Conservation (phyloP, 1,140 invertebrate genomes). For the Elysia chlorotica region DNA sequence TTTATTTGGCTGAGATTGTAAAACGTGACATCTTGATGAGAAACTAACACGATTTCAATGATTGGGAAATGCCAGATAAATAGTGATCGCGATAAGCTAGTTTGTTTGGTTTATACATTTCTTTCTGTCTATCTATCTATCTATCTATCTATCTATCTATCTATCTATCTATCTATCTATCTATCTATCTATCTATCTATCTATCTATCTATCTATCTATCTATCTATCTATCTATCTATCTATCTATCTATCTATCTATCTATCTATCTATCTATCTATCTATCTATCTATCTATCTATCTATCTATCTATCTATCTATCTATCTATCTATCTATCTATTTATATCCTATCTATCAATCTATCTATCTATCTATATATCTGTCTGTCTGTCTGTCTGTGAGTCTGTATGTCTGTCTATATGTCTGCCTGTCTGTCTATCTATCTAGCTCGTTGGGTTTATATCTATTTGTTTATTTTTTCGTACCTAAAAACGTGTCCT, state of each 20-base stretch:
- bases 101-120: too few species aligned
- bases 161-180: too few species aligned
- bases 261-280: not conserved
- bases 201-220: too few species aligned
- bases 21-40: too few species aligned
- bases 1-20: too few species aligned
- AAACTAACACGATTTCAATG: too few species aligned
- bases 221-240: not conserved
- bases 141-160: too few species aligned
- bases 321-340: not conserved
- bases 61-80: too few species aligned
- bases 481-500: too few species aligned
- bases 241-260: not conserved
- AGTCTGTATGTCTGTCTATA: not conserved
- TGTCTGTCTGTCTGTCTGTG: constrained; percentile 1
- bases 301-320: not conserved
- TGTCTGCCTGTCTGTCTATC: not conserved
- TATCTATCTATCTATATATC: not conserved
- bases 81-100: too few species aligned
- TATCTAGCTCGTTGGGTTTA: not conserved
- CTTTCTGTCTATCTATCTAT: too few species aligned
- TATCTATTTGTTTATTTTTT: not conserved
- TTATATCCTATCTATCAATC: not conserved
- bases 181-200: too few species aligned
- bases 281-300: not conserved